Evolutionary conservation across 2,888 invertebrate species (phyloP), one percentile per base, ranked within the genome.

Genomic region (Hoplodrina blanda): DNA sequence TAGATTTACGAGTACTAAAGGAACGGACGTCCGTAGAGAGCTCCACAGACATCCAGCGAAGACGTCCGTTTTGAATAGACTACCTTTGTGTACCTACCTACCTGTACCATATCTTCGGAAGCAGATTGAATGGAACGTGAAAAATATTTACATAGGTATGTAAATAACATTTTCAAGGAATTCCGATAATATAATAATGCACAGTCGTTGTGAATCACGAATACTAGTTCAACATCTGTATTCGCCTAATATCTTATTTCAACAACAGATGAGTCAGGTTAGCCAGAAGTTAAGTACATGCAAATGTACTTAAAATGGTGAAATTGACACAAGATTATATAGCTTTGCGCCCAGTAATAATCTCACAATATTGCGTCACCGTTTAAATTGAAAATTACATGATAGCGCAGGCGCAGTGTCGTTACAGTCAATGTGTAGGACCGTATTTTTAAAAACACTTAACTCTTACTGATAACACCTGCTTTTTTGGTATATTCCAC

Each of bases 51-150:
- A 81, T 84, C 75, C 77, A 78, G 78, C 69, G 77, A 80, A 82
- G 83, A 76, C 80, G 81, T 69, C 77, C 83, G 77, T 80, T 84
- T 83, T 82, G 84, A 87, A 89, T 87, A 81, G 84, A 72, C 79
- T 6, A 78, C 77, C 72, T 79, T 80, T 82, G 71, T 84, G 66
- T 75, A 80, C 73, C 78, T 80, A 80, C 73, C 78, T 80, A 80
- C 73, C 78, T 79, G 76, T 65, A 13, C 37, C 60, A 61, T 76
- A 17, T 60, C 60, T 77, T 52, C 52, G 6, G 46, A 19, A 37
- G 33, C 30, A 53, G 52, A 62, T 67, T 81, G 63, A 81, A 81
- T 57, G 53, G 15, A 41, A 53, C n/a, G 44, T 53, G 59, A 46
- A 62, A 62, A 60, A 25, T 59, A 60, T 59, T 68, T 62, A 37